These are phyloP conservation scores for Probaryconus sp. DNA, from an alignment of 1,140 invertebrate species.

Conservation along the genomic window DNA sequence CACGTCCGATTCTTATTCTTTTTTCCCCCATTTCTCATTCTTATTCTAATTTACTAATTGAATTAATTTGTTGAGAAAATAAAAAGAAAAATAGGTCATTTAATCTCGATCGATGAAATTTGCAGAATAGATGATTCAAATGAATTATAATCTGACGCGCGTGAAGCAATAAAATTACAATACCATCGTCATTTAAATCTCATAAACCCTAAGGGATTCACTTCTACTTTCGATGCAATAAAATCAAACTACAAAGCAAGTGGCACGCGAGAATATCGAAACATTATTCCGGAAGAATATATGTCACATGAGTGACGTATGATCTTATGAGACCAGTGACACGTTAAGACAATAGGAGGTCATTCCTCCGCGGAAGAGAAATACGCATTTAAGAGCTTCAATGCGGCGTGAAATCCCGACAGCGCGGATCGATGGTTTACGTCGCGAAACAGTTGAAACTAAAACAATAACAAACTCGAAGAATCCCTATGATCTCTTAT, in stretches of 20 bases:
- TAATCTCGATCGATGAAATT: no score
- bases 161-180: no score
- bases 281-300: slow-evolving; percentile 11
- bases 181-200: no score
- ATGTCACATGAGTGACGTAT: slow-evolving; percentile 30
- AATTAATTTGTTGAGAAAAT: no score
- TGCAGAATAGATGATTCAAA: no score
- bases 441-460: neutral
- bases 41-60: no score
- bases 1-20: no score
- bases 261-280: slow-evolving; percentile 7
- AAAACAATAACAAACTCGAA: slow-evolving; percentile 22
- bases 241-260: slow-evolving; percentile 32
- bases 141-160: no score
- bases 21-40: no score
- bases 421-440: slow-evolving; percentile 20
- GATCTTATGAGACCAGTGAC: slow-evolving; percentile 41
- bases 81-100: no score
- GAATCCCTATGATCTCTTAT: slow-evolving; percentile 24
- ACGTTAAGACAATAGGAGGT: slow-evolving; percentile 35
- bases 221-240: slow-evolving; percentile 14
- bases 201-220: neutral
- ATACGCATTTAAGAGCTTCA: slow-evolving; percentile 38
- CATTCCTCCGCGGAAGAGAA: slow-evolving; percentile 28
- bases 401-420: slow-evolving; percentile 6